Base-by-base conservation (phyloP, 2,888 invertebrate genomes). In the Trissoscelio sp. region DNA sequence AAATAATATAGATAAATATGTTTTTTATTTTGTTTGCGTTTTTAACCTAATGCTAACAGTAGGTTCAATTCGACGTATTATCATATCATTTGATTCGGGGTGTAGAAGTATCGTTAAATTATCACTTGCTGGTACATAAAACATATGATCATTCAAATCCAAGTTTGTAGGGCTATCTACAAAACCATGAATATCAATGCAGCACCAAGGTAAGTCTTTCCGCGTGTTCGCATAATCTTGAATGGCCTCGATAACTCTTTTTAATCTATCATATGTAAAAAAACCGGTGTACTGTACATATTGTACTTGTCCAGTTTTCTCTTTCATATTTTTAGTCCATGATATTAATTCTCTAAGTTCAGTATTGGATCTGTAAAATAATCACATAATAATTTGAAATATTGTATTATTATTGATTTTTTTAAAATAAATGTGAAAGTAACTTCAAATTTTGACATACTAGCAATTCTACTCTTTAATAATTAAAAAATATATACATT, bases 241-340 rank as follows among this genome's bases (percentile, higher is more conserved):
- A 64, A 92, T 80, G 20, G 79, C 74, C 39, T 90, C 75, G 16
- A 92, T 90, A 0, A 93, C 88, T 48, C 88, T 86, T 42, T 83
- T 70, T 4, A 94, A 86, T 79, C 92, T 89, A 16, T 87, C 84
- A 16, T 87, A 83, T 6, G 92, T 92, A 83, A 93, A 92, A 79
- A 94, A 92, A 18, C 94, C 94, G 79, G 89, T 92, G 88, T 92
- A 93, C 80, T 92, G 89, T 28, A 93, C 79, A 85, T 89, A 89
- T 88, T 90, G 89, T 87, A 90, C 90, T 83, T 85, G 88, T 87
- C 87, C 90, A 89, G 88, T 89, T 89, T 89, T 89, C 89, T 90
- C 88, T 89, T 88, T 89, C 88, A 90, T 89, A 89, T 90, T 89
- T 86, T 86, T 96, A 96, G 96, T 96, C 96, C 96, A 96, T 96